Conservation (phyloP, 1,140 invertebrate species). For the Thaumatotibia leucotreta region DNA sequence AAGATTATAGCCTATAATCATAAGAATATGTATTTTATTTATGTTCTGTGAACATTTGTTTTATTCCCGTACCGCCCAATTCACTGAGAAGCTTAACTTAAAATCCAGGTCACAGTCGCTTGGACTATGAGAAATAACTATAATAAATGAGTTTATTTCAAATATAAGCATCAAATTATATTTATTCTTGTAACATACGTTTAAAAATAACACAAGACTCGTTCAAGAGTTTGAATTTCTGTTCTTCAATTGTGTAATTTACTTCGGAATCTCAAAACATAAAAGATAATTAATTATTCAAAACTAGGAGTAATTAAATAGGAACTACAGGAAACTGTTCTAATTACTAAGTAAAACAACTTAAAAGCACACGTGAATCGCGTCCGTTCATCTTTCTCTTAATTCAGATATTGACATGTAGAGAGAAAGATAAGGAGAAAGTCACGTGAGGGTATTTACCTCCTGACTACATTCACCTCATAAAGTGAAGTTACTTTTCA, state of each 20-base stretch:
- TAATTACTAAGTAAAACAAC: not conserved
- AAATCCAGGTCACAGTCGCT: not conserved
- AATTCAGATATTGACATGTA: not conserved
- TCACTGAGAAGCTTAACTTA: slow-evolving; percentile 42
- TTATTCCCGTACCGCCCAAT: slow-evolving; percentile 52
- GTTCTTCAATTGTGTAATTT: no score
- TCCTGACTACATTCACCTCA: not conserved
- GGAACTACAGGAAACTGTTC: not conserved
- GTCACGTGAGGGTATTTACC: not conserved
- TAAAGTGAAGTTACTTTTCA: not conserved
- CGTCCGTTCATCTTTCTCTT: not conserved
- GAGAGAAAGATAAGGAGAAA: not conserved
- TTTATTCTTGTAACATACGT: no score
- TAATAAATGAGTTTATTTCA: no score
- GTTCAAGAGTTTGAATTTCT: no score
- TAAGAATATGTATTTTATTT: slow-evolving; percentile 65
- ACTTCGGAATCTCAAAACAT: no score
- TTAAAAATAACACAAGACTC: no score
- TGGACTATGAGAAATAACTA: not conserved
- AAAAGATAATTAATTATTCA: no score
- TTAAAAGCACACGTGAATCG: not conserved
- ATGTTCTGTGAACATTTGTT: slow-evolving; percentile 18
- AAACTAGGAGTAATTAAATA: not conserved
- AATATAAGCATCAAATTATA: no score
- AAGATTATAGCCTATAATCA: slow-evolving; percentile 67